phyloP scores from a whole-genome alignment of 1,140 invertebrate genomes.

The Stratiolaelaps scimitus region DNA sequence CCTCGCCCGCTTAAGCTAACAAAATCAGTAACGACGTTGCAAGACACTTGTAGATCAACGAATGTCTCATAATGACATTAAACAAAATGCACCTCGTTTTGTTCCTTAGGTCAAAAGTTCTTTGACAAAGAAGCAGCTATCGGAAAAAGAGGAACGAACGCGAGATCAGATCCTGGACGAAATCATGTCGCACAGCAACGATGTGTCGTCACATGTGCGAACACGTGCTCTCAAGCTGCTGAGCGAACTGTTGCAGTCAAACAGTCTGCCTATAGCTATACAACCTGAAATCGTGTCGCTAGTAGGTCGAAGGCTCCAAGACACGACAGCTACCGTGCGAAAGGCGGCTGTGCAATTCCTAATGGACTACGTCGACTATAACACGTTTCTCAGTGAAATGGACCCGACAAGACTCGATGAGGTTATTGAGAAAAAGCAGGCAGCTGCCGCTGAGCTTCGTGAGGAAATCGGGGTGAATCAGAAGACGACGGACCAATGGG shows the following conservation, averaged over 20 bases:
- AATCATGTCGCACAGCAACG: conserved; percentile 15
- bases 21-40: too few relatives aligned
- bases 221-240: background rate
- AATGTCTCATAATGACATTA: too few relatives aligned
- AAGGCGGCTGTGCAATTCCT: conserved; percentile 64
- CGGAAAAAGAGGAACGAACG: conserved; percentile 11
- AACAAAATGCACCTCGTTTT: background rate
- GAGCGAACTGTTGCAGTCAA: conserved; percentile 4
- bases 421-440: conserved; percentile 43
- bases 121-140: background rate
- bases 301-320: conserved; percentile 54
- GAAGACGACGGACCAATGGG: conserved; percentile 5
- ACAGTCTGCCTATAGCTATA: conserved; percentile 50
- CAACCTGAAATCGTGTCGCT: conserved; percentile 52
- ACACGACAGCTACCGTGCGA: conserved; percentile 61
- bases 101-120: background rate
- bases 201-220: conserved; percentile 4
- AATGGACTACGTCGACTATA: conserved; percentile 57
- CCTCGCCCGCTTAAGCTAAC: too few relatives aligned
- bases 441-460: background rate
- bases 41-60: too few relatives aligned
- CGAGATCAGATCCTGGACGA: background rate
- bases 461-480: conserved; percentile 15
- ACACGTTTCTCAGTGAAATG: conserved; percentile 60
- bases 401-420: conserved; percentile 48